Evolutionary conservation across 2,888 invertebrate genomes (phyloP), one percentile per base, ranked within the genome.

Genomic region (Monochamus alternatus): DNA sequence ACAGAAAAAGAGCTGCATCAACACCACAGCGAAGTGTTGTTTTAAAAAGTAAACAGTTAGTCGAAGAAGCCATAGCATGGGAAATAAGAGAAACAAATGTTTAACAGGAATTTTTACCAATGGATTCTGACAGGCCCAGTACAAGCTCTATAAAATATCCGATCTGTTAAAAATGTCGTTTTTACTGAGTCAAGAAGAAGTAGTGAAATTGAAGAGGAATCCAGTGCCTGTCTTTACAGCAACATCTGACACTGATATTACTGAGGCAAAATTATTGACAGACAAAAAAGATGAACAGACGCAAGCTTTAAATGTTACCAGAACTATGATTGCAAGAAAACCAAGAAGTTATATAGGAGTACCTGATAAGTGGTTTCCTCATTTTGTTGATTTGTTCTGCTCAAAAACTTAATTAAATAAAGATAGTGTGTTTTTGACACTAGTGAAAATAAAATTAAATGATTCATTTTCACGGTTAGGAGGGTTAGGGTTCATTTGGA

Each of bases 281-380:
- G 52, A 52, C 52, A 52, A 52, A 14, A 52, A 52, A 52, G 10
- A 63, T 3, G 32, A 63, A 12, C 32, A 63, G 31, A 7, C 4
- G n/a, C n/a, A n/a, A n/a, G n/a, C n/a, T n/a, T n/a, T n/a, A n/a
- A n/a, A n/a, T n/a, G n/a, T n/a, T n/a, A n/a, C n/a, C n/a, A n/a
- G n/a, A n/a, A n/a, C n/a, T n/a, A n/a, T n/a, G n/a, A n/a, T n/a
- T n/a, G n/a, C n/a, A n/a, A n/a, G n/a, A n/a, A n/a, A n/a, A n/a
- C n/a, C n/a, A n/a, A n/a, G n/a, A n/a, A n/a, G n/a, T 63, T 63
- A 63, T 32, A 38, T 63, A 63, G 63, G 63, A 38, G 38, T 63
- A 12, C 63, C 63, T 52, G 52, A 52, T 10, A n/a, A 12, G 3
- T 52, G 52, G 52, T 10, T 52, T 10, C 52, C 52, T 52, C 52